Base-by-base conservation (phyloP, 2,113 vertebrate genomes). In the Xenopus tropicalis region DNA sequence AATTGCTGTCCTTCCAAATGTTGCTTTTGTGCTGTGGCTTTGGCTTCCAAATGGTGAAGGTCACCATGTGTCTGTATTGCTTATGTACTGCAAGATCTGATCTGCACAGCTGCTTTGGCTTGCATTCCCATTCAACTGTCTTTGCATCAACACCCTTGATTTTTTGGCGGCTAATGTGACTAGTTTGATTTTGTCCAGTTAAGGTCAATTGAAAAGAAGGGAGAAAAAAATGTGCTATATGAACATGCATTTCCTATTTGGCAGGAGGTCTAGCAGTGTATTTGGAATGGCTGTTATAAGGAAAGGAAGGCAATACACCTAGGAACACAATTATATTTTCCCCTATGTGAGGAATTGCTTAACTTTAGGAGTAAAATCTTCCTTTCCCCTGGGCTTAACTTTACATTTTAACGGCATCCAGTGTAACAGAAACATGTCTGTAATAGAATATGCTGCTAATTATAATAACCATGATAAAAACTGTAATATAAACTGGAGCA, bases 211-310 rank as follows among this genome's bases (percentile, higher is more conserved):
- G 52, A 58, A 69, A 44, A 9, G 19, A 24, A 14, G 20, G 23
- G 21, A 14, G 20, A 59, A 48, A 48, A 17, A 59, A 59, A 59
- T 59, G 20, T 59, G 57, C 21, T 24, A 22, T 59, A 59, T 11
- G 57, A 67, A 67, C 23, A 52, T 52, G 46, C 46, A 25, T 67
- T 67, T 68, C 23, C 66, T 68, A 25, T 68, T 68, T 68, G 66
- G 48, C 48, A 54, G 21, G 14, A 59, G 21, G 21, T 59, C 57
- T 24, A 59, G 57, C 21, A 59, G 14, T 59, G 11, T 23, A 14
- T 23, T 59, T 59, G 52, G 52, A 54, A 54, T 9, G 14, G 52
- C 8, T 54, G 52, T 54, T 54, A 20, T 20, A 54, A 54, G 16
- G 16, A 16, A 54, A 54, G n/a, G 19, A 54, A 17, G 19, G 19